Conservation (phyloP, 2,888 invertebrate genomes). For the Protophormia terraenovae region DNA sequence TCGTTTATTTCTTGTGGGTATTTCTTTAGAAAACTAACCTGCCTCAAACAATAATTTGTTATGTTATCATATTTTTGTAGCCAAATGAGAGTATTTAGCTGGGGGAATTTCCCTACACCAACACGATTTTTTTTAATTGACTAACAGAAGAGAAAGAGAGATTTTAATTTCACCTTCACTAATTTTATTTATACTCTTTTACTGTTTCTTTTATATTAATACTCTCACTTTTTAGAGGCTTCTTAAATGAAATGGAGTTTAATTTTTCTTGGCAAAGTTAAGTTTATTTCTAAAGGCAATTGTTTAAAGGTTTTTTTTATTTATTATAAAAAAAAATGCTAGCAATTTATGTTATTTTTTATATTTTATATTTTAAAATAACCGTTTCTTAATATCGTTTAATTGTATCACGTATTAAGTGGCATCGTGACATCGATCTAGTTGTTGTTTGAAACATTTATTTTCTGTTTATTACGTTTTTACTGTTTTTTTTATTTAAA, state of each 20-base stretch:
- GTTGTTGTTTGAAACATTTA: neutral
- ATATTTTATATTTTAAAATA: neutral
- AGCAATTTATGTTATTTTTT: neutral
- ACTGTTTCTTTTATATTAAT: too few relatives aligned
- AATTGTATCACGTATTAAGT: constrained; percentile 52
- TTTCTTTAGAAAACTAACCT: constrained; percentile 23
- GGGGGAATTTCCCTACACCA: neutral
- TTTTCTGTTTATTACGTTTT: constrained; percentile 7
- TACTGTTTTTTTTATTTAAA: constrained; percentile 6
- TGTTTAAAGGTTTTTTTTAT: too few relatives aligned
- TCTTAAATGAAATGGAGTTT: too few relatives aligned
- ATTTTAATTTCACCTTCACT: neutral
- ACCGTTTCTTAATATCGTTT: constrained; percentile 23
- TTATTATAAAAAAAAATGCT: too few relatives aligned
- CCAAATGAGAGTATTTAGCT: too few relatives aligned
- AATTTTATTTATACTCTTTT: neutral
- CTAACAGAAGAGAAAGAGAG: neutral
- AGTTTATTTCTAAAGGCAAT: too few relatives aligned
- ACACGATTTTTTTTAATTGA: neutral
- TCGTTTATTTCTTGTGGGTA: too few relatives aligned
- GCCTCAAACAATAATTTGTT: constrained; percentile 37
- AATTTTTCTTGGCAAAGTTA: too few relatives aligned
- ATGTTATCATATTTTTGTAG: too few relatives aligned
- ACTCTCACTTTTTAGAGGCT: too few relatives aligned
- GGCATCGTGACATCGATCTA: constrained; percentile 57